Conservation (phyloP, 2,797 vertebrate genomes). For the Saguinus oedipus region DNA sequence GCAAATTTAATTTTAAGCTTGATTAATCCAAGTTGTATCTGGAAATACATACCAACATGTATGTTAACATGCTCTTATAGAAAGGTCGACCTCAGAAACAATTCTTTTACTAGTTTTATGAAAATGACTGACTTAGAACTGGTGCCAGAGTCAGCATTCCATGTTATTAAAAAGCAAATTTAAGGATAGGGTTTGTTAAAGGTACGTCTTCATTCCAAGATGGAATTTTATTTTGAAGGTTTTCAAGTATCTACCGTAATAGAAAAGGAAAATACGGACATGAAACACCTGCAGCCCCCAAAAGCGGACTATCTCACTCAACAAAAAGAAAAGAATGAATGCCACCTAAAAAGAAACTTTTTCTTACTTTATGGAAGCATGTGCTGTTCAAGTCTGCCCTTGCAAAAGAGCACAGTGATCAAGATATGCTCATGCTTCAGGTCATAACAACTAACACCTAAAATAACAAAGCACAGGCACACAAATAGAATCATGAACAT, state of each 20-base stretch:
- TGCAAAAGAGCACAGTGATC: neutral
- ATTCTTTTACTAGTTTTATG: neutral
- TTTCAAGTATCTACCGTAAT: neutral
- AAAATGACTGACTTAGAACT: neutral
- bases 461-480: neutral
- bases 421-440: neutral
- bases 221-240: neutral
- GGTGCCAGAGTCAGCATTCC: neutral
- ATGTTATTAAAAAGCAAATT: neutral
- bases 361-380: conserved; percentile 5
- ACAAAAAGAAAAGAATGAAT: neutral
- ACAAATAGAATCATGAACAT: neutral
- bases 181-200: neutral
- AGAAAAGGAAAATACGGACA: neutral
- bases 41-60: neutral
- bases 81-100: neutral
- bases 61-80: neutral
- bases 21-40: neutral
- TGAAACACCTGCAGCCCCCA: neutral
- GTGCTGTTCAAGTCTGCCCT: neutral
- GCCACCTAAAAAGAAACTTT: neutral
- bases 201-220: neutral
- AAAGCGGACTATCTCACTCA: neutral
- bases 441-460: neutral
- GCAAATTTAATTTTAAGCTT: neutral